Base-by-base conservation (phyloP, 1,140 invertebrate genomes). In the Heliconius eleuchia region DNA sequence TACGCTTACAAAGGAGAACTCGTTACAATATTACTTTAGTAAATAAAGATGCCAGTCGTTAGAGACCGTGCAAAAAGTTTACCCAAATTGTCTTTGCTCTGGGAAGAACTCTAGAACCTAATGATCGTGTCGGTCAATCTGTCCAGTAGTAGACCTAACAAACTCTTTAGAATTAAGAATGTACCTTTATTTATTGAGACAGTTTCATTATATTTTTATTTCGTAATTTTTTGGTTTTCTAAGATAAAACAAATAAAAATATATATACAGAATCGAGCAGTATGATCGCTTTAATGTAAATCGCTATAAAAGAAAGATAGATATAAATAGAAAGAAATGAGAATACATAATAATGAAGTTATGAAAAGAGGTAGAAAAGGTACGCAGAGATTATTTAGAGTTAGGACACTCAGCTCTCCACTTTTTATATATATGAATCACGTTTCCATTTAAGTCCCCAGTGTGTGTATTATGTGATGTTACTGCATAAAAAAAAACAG, bases 31-130 rank as follows among this genome's bases (percentile, higher is more conserved):
- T 66, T 66, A 30, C 60, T 66, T 6, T 30, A 66, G 60, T 66
- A 66, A 66, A 78, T 78, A 78, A 78, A 78, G 55, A 27, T 52
- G 23, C 71, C 46, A 34, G 76, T 77, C 76, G 72, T 77, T 77
- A 77, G 71, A 27, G 66, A 18, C 46, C 46, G 71, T 37, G 27
- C 46, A 77, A 77, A 77, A 77, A 55, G 30, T 34, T 72, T 23
- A 72, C 39, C 50, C 50, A 71, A 77, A 77, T 77, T 77, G 76
- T 73, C 76, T 77, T 77, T 72, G 50, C 55, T 70, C 71, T 77
- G 76, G 50, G 73, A 77, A 77, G 34, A 71, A 71, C 66, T 39
- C 71, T 76, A 18, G 46, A 34, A 52, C 76, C 71, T 77, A 77
- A 77, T 72, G 76, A 77, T 71, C 71, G 42, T 72, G 76, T 77